A percentile compares a stretch with the other conserved stretches of the same genome.
Conservation (phyloP, 1,140 invertebrate genomes). For the Zaprionus taronus region DNA sequence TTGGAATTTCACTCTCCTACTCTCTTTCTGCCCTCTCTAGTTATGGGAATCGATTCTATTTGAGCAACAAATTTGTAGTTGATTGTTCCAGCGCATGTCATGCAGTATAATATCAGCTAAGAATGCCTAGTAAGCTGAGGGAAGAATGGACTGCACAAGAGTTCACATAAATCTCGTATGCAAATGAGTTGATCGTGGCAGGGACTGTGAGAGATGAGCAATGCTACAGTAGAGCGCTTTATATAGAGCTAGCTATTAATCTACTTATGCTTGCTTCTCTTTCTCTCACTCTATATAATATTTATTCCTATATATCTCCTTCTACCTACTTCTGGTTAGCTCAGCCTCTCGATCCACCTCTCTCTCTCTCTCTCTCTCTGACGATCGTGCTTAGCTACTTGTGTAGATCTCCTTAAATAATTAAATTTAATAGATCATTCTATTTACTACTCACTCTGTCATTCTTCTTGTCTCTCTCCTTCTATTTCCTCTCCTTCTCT, state of each 20-base stretch:
- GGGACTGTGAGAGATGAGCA: not conserved
- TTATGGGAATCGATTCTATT: slow-evolving; percentile 18
- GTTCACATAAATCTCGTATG: slow-evolving; percentile 9
- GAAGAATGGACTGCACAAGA: not conserved
- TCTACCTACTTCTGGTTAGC: no score
- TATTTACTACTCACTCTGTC: not conserved
- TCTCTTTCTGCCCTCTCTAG: not conserved
- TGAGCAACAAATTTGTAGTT: slow-evolving; percentile 40
- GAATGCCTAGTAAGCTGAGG: not conserved
- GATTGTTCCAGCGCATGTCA: slow-evolving; percentile 13
- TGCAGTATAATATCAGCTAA: slow-evolving; percentile 7
- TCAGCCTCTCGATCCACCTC: not conserved
- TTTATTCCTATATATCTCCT: not conserved
- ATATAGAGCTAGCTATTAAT: not conserved
- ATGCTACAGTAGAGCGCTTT: not conserved
- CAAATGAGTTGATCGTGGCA: slow-evolving; percentile 2
- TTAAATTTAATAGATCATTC: slow-evolving; percentile 8
- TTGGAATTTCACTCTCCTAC: slow-evolving; percentile 23
- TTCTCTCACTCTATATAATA: not conserved
- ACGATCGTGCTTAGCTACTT: not conserved
- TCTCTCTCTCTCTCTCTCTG: not conserved
- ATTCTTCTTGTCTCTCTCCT: not conserved
- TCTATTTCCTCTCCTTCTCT: not conserved
- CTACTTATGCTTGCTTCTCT: not conserved
- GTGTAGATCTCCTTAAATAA: slow-evolving; percentile 9